Conservation (phyloP, 2,113 vertebrate species). For the Oncorhynchus clarkii region DNA sequence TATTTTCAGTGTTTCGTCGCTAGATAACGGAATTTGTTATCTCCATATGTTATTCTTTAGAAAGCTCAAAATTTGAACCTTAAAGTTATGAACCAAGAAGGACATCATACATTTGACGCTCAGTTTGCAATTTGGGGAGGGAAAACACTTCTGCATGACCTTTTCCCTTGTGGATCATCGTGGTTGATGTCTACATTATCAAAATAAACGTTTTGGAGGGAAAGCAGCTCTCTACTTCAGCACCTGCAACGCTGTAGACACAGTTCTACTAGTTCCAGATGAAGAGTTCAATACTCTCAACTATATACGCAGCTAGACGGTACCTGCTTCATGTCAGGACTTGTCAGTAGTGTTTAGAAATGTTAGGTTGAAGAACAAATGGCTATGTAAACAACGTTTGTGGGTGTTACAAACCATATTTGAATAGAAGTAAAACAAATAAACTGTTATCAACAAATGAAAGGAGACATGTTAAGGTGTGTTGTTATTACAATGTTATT, state of each 20-base stretch:
- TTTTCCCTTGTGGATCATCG: conserved; percentile 31
- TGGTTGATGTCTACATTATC: conserved; percentile 35
- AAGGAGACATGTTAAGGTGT: too few species aligned
- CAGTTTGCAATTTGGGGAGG: conserved; percentile 2
- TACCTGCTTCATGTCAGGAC: conserved; percentile 46
- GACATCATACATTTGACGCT: neutral
- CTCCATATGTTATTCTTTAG: too few species aligned
- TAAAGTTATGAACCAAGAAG: too few species aligned
- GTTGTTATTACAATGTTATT: too few species aligned
- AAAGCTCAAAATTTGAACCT: too few species aligned
- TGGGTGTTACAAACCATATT: conserved; percentile 22
- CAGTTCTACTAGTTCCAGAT: conserved; percentile 26
- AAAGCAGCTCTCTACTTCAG: conserved; percentile 10
- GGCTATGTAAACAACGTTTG: conserved; percentile 23
- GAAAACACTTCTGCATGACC: conserved; percentile 13
- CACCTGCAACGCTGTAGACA: conserved; percentile 39
- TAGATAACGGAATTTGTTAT: too few species aligned
- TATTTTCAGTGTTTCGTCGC: too few species aligned
- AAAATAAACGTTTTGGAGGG: conserved; percentile 43
- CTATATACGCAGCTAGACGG: conserved; percentile 30
- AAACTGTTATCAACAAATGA: too few species aligned
- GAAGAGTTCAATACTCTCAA: conserved; percentile 36
- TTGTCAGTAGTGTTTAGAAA: conserved; percentile 40
- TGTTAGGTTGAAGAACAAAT: conserved; percentile 31
- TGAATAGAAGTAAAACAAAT: neutral